Percentiles rank a stretch among this genome's conserved stretches.
Conservation (phyloP, 2,888 invertebrate genomes). For the Laothoe populi region DNA sequence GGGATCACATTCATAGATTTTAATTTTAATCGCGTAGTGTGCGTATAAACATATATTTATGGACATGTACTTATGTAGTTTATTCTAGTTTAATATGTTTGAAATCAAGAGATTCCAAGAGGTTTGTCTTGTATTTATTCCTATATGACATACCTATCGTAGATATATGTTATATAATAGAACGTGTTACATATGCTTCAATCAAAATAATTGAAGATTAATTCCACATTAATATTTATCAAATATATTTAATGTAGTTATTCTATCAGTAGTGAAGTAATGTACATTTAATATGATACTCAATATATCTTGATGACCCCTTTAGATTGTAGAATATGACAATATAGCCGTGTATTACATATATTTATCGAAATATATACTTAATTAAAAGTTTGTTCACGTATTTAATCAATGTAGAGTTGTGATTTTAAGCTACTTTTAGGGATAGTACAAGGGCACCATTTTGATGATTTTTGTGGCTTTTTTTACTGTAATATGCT, state of each 20-base stretch:
- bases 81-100: background rate
- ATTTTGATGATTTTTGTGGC: background rate
- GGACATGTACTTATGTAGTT: background rate
- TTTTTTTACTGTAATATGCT: too few species aligned
- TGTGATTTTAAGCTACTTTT: background rate
- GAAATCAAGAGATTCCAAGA: background rate
- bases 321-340: slow-evolving; percentile 6
- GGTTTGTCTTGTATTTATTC: background rate
- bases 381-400: background rate
- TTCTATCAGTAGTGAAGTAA: background rate
- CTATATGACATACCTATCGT: background rate
- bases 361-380: slow-evolving; percentile 4
- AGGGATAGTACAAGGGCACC: background rate
- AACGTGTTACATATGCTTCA: background rate
- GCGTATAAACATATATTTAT: background rate
- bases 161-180: too few species aligned
- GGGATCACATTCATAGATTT: slow-evolving; percentile 23
- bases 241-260: background rate
- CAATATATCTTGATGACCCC: background rate
- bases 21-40: background rate
- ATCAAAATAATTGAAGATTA: background rate
- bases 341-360: background rate
- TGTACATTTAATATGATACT: background rate
- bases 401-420: slow-evolving; percentile 11
- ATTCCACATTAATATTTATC: background rate